Conservation (phyloP, 1,140 invertebrate genomes). For the Aphis gossypii region DNA sequence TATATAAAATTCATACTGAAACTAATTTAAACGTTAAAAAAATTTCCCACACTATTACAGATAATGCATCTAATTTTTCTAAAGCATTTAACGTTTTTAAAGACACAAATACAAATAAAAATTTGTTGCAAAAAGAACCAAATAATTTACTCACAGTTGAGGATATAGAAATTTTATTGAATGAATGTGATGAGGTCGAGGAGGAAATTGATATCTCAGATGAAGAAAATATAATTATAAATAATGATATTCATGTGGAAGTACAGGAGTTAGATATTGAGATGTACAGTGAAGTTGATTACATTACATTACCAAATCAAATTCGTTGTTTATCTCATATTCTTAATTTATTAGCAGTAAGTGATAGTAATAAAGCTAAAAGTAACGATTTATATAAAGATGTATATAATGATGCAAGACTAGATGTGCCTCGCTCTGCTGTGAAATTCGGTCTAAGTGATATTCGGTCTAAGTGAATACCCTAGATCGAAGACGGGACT, state of each 20-base stretch:
- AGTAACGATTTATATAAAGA: not conserved
- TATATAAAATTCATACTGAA: not conserved
- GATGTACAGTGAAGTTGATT: not conserved
- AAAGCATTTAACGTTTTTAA: not conserved
- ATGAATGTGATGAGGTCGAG: too few species aligned
- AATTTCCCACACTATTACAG: not conserved
- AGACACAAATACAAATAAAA: too few species aligned
- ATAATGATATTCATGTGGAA: too few species aligned
- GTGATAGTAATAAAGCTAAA: not conserved
- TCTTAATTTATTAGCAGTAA: not conserved
- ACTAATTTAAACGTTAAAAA: constrained; percentile 23
- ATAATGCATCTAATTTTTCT: constrained; percentile 18
- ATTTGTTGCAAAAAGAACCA: too few species aligned
- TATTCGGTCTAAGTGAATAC: too few species aligned
- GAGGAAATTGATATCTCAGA: too few species aligned
- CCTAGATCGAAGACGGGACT: too few species aligned
- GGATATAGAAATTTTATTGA: too few species aligned
- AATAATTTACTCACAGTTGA: too few species aligned
- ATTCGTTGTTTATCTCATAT: not conserved
- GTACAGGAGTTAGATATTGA: not conserved
- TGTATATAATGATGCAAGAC: not conserved
- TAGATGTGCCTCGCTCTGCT: too few species aligned
- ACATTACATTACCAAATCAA: not conserved
- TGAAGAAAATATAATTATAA: too few species aligned
- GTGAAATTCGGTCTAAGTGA: too few species aligned